Conservation (phyloP, 2,113 vertebrate species). For the Anseranas semipalmata region DNA sequence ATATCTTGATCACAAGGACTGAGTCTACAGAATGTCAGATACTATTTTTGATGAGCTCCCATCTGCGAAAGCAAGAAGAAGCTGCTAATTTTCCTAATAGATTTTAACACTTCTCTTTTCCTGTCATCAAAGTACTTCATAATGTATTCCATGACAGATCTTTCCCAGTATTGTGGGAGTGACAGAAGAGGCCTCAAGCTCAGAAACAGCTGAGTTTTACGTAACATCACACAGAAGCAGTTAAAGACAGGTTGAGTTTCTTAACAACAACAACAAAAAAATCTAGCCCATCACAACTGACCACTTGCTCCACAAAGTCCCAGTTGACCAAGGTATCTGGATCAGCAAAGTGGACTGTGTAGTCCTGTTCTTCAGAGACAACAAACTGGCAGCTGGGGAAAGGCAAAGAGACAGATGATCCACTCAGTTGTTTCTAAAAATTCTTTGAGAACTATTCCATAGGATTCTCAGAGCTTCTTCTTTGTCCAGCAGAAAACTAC, state of each 20-base stretch:
- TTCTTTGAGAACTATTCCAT: not conserved
- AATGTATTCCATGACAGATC: conserved; percentile 67
- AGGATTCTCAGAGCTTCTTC: conserved; percentile 39
- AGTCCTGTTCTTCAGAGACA: conserved; percentile 96
- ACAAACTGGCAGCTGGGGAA: conserved; percentile 95
- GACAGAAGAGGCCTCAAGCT: conserved; percentile 61
- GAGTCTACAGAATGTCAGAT: conserved; percentile 65
- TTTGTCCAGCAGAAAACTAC: conserved; percentile 5
- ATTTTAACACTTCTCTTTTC: conserved; percentile 68
- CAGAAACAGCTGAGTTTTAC: conserved; percentile 60
- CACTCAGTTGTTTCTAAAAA: conserved; percentile 48
- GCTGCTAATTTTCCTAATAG: conserved; percentile 68
- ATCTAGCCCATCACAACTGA: conserved; percentile 77
- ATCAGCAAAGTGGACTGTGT: conserved; percentile 96
- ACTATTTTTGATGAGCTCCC: conserved; percentile 69
- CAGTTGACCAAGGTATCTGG: conserved; percentile 98
- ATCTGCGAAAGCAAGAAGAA: conserved; percentile 62
- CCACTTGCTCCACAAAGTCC: conserved; percentile 99
- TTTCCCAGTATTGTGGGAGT: conserved; percentile 66
- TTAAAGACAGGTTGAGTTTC: conserved; percentile 43
- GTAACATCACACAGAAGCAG: conserved; percentile 47
- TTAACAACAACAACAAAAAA: not conserved
- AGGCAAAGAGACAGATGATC: conserved; percentile 62
- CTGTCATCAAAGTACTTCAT: conserved; percentile 67
- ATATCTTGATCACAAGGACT: conserved; percentile 65